Conservation (phyloP, 2,888 invertebrate genomes). For the Nudaria mundana region DNA sequence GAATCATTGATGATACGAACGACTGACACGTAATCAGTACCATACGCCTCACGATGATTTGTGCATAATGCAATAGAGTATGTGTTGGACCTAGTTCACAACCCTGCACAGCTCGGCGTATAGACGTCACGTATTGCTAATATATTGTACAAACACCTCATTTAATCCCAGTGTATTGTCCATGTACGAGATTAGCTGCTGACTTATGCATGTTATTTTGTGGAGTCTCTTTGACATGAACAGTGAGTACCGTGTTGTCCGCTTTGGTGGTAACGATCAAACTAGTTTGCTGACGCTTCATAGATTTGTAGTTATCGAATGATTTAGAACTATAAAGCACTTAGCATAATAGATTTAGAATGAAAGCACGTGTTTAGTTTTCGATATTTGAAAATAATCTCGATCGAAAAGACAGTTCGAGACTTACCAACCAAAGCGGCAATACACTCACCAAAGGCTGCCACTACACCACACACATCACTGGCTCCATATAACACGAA, state of each 20-base stretch:
- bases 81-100: constrained; percentile 53
- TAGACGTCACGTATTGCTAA: constrained; percentile 57
- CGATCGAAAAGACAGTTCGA: constrained; percentile 8
- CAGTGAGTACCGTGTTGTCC: constrained; percentile 37
- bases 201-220: constrained; percentile 48
- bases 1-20: constrained; percentile 33
- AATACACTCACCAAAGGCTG: constrained; percentile 41
- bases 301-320: constrained; percentile 19
- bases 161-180: constrained; percentile 46
- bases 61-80: constrained; percentile 53
- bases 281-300: constrained; percentile 22
- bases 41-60: constrained; percentile 43
- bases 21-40: constrained; percentile 42
- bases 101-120: constrained; percentile 65
- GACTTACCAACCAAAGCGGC: constrained; percentile 36
- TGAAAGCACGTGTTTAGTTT: constrained; percentile 7
- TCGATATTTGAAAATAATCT: not conserved
- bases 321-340: constrained; percentile 13
- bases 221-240: constrained; percentile 45
- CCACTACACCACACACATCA: constrained; percentile 47
- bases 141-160: constrained; percentile 44
- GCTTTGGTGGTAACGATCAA: constrained; percentile 35
- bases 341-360: constrained; percentile 19
- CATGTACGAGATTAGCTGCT: constrained; percentile 50
- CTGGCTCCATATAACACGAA: constrained; percentile 59